Conservation (phyloP, 2,797 vertebrate species). For the Ctenopoma multispine region DNA sequence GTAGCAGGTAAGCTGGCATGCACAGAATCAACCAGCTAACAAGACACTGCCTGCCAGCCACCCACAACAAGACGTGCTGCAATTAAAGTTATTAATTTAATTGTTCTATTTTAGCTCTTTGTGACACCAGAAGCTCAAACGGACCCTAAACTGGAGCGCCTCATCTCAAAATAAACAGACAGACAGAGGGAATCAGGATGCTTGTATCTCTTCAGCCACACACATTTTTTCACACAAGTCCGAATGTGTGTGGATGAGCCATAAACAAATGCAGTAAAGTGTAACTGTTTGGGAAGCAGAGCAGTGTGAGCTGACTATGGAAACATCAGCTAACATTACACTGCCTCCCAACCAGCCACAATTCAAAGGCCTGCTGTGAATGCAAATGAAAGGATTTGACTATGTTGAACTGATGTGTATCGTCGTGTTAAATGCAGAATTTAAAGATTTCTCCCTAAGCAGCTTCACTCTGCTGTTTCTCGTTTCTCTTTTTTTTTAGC, state of each 20-base stretch:
- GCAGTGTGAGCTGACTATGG: slow-evolving; percentile 72
- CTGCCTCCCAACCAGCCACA: slow-evolving; percentile 86
- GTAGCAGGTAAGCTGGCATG: slow-evolving; percentile 87
- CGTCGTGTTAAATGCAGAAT: not conserved
- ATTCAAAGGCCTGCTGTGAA: not conserved
- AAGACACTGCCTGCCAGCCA: slow-evolving; percentile 91
- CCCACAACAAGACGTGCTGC: slow-evolving; percentile 63
- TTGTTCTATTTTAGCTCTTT: not conserved
- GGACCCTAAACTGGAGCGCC: no score
- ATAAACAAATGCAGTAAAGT: not conserved
- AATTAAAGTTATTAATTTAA: no score
- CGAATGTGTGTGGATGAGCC: not conserved
- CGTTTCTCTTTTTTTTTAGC: not conserved
- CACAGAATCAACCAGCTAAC: slow-evolving; percentile 89
- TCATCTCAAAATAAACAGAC: no score
- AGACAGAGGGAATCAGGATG: not conserved
- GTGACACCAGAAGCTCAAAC: not conserved
- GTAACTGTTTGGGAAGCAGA: slow-evolving; percentile 84
- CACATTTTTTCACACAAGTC: not conserved
- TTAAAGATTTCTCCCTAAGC: not conserved
- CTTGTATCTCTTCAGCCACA: not conserved
- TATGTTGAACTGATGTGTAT: not conserved
- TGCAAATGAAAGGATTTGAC: slow-evolving; percentile 44
- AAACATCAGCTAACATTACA: slow-evolving; percentile 91
- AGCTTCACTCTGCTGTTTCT: fast-evolving